Conservation (phyloP, 2,113 vertebrate genomes). For the Mohoua ochrocephala region DNA sequence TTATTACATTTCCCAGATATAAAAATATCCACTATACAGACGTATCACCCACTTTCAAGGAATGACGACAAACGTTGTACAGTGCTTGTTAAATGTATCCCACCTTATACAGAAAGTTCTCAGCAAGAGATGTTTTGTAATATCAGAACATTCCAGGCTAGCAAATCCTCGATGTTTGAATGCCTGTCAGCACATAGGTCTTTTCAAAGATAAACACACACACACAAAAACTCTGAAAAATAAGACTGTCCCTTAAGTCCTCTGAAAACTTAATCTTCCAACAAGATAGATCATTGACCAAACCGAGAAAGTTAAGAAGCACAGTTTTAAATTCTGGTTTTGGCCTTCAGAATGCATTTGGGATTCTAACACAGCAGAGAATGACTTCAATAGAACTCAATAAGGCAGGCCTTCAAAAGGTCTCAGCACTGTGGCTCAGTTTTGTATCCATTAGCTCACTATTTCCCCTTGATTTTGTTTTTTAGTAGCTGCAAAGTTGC, state of each 20-base stretch:
- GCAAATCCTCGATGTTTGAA: neutral
- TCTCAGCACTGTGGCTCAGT: neutral
- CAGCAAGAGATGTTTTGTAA: neutral
- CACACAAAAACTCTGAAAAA: neutral
- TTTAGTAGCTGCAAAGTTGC: neutral
- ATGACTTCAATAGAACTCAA: neutral
- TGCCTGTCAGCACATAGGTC: neutral
- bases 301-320: neutral
- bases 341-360: neutral
- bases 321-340: constrained; percentile 26
- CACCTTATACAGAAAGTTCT: neutral
- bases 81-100: neutral
- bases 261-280: neutral
- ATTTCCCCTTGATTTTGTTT: neutral
- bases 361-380: neutral
- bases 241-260: neutral
- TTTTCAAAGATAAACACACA: neutral
- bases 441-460: neutral
- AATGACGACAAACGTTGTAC: neutral
- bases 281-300: neutral
- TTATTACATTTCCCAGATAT: neutral
- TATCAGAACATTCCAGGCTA: neutral
- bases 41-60: neutral
- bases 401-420: neutral
- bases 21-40: neutral